phyloP scores from a whole-genome alignment of 2,113 vertebrate genomes.

The Clarias gariepinus region DNA sequence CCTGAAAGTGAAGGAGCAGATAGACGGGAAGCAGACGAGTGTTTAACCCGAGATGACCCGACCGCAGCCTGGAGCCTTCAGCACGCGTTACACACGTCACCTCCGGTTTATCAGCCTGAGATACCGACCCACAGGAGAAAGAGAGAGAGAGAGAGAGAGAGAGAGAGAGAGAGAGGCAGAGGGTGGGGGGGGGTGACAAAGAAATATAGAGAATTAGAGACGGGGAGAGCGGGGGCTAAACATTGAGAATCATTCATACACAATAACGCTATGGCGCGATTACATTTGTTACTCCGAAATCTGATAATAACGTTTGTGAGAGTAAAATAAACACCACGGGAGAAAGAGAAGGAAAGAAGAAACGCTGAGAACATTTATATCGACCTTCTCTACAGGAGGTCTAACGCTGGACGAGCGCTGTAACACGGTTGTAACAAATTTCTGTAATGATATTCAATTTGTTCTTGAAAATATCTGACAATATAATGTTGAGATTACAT shows the following conservation, averaged over 20 bases:
- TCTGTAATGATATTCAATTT: too few species aligned
- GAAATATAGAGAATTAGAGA: not conserved
- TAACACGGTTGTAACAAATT: too few species aligned
- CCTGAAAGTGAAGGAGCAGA: not conserved
- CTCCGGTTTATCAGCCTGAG: conserved; percentile 35
- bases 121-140: conserved; percentile 10
- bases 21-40: not conserved
- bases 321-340: not conserved
- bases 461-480: too few species aligned
- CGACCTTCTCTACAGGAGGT: too few species aligned
- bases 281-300: not conserved
- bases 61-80: conserved; percentile 11
- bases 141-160: not conserved
- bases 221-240: not conserved
- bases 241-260: not conserved
- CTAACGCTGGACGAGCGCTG: too few species aligned
- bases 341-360: not conserved
- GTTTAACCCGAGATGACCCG: not conserved
- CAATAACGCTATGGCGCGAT: not conserved
- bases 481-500: too few species aligned
- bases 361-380: not conserved
- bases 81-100: conserved; percentile 18
- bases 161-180: not conserved
- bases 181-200: not conserved
- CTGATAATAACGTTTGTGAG: not conserved